Base-by-base conservation (phyloP, 2,113 vertebrate genomes). In the Hirundichthys speculiger region DNA sequence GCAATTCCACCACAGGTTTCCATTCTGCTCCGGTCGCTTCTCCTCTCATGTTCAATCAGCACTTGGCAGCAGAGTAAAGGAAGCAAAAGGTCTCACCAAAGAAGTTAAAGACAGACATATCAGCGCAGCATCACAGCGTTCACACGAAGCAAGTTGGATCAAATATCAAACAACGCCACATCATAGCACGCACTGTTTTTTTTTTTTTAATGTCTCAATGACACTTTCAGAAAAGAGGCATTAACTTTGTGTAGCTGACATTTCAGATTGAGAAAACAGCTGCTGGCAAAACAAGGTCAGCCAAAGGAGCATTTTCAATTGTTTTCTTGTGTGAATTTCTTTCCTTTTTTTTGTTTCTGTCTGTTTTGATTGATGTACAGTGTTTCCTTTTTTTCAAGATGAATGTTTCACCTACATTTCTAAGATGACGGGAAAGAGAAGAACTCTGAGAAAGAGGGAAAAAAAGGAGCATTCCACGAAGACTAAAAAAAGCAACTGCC, bases 1-100 rank as follows among this genome's bases (percentile, higher is more conserved):
- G 73, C 49, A 79, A 84, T 75, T 67, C 78, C 67, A 72, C 80
- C 79, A 84, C 71, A 75, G 9, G 6, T 75, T 80, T 76, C 74
- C 80, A 83, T 86, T 87, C 85, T 69, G 73, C 21, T 79, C 62
- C 68, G 39, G 70, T 51, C 40, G 27, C 40, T 57, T 64, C 25
- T 15, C 45, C 71, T 59, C 61, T 42, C 34, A 34, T 51, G 62
- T 77, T 77, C 80, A 83, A 80, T 80, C 79, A 75, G 68, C 56
- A 6, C 55, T 51, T 69, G 75, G 84, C 70, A 73, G 40, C n/a
- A 21, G 53, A 46, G 56, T 61, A 72, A 81, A 83, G 46, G 42
- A 64, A 66, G 60, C 4, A 45, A 27, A 20, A 9, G 38, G 24
- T 45, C 38, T 56, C 42, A 34, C 10, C 27, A 9, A n/a, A 56